Conservation (phyloP, 1,140 invertebrate genomes). For the Drosophila mauritiana region DNA sequence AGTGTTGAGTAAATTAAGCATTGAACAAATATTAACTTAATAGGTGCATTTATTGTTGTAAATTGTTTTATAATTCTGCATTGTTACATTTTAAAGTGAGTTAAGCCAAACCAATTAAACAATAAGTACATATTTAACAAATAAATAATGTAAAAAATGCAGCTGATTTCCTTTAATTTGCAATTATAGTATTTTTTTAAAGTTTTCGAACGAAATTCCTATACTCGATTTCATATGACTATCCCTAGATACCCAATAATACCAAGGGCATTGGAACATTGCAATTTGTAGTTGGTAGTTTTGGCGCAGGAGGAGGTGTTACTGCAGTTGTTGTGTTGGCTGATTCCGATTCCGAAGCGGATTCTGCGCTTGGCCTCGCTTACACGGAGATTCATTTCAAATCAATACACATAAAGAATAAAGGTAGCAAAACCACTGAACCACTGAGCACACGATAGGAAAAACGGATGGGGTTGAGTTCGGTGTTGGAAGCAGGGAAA, state of each 20-base stretch:
- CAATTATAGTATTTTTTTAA: too few species aligned
- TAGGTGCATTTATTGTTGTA: too few species aligned
- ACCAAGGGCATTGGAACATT: constrained; percentile 11
- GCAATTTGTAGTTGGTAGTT: constrained; percentile 20
- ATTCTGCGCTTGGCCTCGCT: constrained; percentile 60
- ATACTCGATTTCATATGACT: too few species aligned
- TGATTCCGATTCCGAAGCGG: constrained; percentile 20
- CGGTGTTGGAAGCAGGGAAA: background rate
- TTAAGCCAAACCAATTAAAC: too few species aligned
- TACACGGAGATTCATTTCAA: constrained; percentile 78
- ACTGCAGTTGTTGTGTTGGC: background rate
- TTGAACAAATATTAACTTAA: too few species aligned
- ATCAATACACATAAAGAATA: constrained; percentile 81
- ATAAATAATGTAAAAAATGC: too few species aligned
- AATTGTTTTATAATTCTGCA: too few species aligned
- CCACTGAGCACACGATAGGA: constrained; percentile 31
- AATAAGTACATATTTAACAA: too few species aligned
- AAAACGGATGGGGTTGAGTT: background rate
- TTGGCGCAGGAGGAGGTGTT: constrained; percentile 1
- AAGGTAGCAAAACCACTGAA: constrained; percentile 54
- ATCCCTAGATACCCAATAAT: background rate
- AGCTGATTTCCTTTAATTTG: too few species aligned
- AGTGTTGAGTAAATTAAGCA: too few species aligned
- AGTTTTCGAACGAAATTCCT: too few species aligned
- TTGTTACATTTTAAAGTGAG: too few species aligned